Conservation (phyloP, 2,888 invertebrate species). For the Baronia brevicornis region DNA sequence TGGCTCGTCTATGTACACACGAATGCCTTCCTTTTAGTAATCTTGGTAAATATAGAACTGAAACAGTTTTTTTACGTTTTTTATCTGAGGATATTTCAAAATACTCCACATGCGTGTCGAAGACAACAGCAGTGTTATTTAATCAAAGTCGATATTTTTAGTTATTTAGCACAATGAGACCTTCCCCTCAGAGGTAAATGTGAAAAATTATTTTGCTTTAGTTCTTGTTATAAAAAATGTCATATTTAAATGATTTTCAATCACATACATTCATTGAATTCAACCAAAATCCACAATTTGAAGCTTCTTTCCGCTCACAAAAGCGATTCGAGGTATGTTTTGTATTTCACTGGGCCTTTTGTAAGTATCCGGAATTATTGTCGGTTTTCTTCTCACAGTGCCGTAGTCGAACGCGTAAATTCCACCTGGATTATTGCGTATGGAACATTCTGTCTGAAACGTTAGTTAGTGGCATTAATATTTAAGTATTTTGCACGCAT, state of each 20-base stretch:
- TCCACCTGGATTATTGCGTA: conserved; percentile 71
- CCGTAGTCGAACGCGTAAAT: conserved; percentile 76
- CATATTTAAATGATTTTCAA: not conserved
- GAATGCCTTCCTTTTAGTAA: too few species aligned
- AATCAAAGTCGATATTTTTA: too few species aligned
- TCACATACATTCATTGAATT: conserved; percentile 8
- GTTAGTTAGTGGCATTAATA: not conserved
- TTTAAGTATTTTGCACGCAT: not conserved
- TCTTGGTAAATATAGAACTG: too few species aligned
- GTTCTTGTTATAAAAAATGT: too few species aligned
- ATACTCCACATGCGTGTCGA: too few species aligned
- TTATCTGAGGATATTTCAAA: too few species aligned
- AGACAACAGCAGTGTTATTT: too few species aligned
- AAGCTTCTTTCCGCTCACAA: conserved; percentile 71
- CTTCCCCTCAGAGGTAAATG: too few species aligned
- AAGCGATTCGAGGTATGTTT: conserved; percentile 69
- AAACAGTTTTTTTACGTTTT: too few species aligned
- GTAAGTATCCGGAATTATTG: conserved; percentile 37
- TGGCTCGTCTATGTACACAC: too few species aligned
- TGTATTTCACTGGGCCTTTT: conserved; percentile 51
- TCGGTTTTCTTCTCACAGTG: conserved; percentile 53
- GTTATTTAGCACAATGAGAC: too few species aligned
- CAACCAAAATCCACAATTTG: conserved; percentile 74
- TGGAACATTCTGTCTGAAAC: conserved; percentile 71
- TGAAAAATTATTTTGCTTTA: too few species aligned